Evolutionary conservation across 2,888 invertebrate genomes (phyloP).

Genomic region (Dioctria rufipes): DNA sequence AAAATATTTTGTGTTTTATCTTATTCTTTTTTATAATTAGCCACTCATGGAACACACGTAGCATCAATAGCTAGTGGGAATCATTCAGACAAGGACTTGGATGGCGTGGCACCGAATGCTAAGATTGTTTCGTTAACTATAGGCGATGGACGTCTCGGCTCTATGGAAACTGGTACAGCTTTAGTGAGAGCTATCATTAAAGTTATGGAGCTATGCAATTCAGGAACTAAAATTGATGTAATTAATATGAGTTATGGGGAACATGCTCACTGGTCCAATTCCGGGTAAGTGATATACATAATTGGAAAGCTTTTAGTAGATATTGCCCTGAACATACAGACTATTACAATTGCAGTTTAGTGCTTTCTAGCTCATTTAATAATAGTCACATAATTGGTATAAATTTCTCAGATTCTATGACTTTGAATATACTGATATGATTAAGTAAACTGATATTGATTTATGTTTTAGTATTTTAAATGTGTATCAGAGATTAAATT

Average conservation of each 20-base stretch:
- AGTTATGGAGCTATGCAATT: constrained; percentile 81
- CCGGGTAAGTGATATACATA: constrained; percentile 77
- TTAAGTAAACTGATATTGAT: too few species aligned
- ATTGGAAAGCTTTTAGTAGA: neutral
- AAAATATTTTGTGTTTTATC: constrained; percentile 16
- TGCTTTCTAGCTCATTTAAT: neutral
- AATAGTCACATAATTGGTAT: neutral
- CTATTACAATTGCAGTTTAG: neutral
- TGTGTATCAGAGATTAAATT: too few species aligned
- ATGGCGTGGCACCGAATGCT: constrained; percentile 97
- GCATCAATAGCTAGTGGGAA: constrained; percentile 96
- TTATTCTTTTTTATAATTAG: constrained; percentile 71
- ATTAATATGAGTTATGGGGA: constrained; percentile 99
- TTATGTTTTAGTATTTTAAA: too few species aligned
- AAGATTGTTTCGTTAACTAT: constrained; percentile 94
- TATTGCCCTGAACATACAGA: too few species aligned
- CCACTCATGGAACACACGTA: constrained; percentile 98
- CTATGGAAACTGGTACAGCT: constrained; percentile 98
- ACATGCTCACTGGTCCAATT: constrained; percentile 91
- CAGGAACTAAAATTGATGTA: constrained; percentile 80
- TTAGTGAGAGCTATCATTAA: constrained; percentile 92
- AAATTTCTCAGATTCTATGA: neutral
- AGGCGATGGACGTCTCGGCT: constrained; percentile 91
- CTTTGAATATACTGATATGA: too few species aligned
- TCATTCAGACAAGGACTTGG: constrained; percentile 85